A percentile compares a stretch with the other conserved stretches of the same genome.
phyloP scores from a whole-genome alignment of 1,140 invertebrate genomes.

The Pseudomyrmex cubaensis region DNA sequence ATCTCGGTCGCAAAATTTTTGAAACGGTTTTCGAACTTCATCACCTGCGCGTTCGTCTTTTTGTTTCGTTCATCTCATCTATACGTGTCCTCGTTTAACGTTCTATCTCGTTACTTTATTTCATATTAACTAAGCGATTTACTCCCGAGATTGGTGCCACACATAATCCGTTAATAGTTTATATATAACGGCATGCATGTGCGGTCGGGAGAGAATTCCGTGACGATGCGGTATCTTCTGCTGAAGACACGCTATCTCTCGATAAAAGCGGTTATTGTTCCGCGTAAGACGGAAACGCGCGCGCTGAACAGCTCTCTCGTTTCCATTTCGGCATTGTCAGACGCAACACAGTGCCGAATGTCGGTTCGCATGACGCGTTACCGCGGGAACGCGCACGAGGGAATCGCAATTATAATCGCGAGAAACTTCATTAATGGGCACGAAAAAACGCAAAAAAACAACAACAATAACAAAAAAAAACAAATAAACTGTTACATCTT shows the following conservation, averaged over 20 bases:
- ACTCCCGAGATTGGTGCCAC: background rate
- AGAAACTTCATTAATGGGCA: constrained; percentile 10
- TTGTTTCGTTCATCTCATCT: background rate
- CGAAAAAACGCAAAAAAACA: background rate
- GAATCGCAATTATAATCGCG: background rate
- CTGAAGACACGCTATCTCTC: constrained; percentile 42
- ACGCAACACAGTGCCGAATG: constrained; percentile 17
- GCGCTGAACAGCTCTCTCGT: constrained; percentile 16
- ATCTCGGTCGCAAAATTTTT: too few species aligned
- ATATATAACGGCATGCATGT: constrained; percentile 8
- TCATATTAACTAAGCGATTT: constrained; percentile 14
- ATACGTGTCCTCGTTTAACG: constrained; percentile 42
- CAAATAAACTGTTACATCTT: background rate
- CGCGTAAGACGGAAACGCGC: constrained; percentile 50
- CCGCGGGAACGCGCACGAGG: background rate
- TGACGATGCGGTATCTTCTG: constrained; percentile 42
- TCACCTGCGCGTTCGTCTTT: background rate
- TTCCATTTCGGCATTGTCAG: constrained; percentile 46
- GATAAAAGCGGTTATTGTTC: constrained; percentile 51
- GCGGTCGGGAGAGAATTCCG: constrained; percentile 20
- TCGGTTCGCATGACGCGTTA: background rate
- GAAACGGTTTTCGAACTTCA: too few species aligned
- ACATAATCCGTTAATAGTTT: constrained; percentile 49
- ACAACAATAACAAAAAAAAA: background rate
- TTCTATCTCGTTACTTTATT: background rate